Evolutionary conservation across 2,888 invertebrate genomes (phyloP), one percentile per base, ranked within the genome.

Genomic region (Nemotelus nigrinus): DNA sequence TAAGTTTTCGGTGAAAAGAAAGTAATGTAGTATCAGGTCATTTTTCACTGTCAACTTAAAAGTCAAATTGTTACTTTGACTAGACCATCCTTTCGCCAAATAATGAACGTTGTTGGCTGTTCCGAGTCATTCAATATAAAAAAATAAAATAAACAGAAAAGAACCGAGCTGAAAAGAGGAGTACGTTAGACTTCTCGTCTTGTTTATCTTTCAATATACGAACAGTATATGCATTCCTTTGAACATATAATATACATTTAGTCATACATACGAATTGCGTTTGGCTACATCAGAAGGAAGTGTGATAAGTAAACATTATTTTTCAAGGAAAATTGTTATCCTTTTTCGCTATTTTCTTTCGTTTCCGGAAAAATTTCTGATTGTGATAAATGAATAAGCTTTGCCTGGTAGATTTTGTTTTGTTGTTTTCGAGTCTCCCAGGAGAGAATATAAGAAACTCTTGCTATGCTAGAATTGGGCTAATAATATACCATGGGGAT

Each of bases 21-120:
- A n/a, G 47, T 10, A 65, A 65, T 65, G n/a, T 44, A 41, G 44
- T 7, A n/a, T 65, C 10, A 4, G 4, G n/a, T 47, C 65, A 65
- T 65, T 65, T 47, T 65, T 65, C 65, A 65, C 65, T 65, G 65
- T 65, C 65, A 65, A 44, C 47, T 47, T 10, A 65, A 65, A 65
- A 65, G 65, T 65, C 65, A 65, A 65, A 65, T 65, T 65, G 65
- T 65, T 45, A 47, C 25, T 47, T 44, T 65, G 65, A 45, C 65
- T 65, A 65, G 47, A 65, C 65, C 45, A 45, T 8, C 65, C 47
- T 47, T n/a, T 65, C 47, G 65, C 10, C 65, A 47, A 65, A 65
- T 47, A 47, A 47, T 47, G 47, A 47, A 65, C 44, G 47, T 41
- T n/a, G 43, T 7, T 45, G 44, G 7, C 7, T 65, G 65, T 45